These are phyloP conservation scores for Kryptolebias ocellatus DNA, from an alignment of 2,797 vertebrate genomes.

Conservation along the genomic window DNA sequence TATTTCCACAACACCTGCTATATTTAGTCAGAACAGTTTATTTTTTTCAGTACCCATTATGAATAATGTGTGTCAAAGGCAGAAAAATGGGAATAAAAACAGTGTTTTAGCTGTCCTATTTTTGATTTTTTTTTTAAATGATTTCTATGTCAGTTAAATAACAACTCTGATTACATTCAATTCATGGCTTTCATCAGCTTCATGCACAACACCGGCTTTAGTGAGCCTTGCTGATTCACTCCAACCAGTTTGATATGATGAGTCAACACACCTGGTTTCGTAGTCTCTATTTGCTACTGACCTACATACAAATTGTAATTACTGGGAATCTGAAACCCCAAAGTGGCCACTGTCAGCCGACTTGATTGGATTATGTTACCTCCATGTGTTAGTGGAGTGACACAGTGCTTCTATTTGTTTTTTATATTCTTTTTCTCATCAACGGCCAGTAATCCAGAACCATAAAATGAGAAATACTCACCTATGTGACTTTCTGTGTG, in stretches of 20 bases:
- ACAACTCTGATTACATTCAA: neutral
- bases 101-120: neutral
- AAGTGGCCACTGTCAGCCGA: constrained; percentile 5
- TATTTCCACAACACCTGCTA: neutral
- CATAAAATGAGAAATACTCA: no score
- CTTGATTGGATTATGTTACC: neutral
- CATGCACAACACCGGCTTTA: neutral
- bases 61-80: neutral
- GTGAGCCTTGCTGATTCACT: constrained; percentile 6
- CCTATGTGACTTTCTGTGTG: neutral
- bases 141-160: constrained; percentile 21
- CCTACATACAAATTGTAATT: constrained; percentile 42
- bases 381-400: neutral
- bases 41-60: neutral
- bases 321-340: constrained; percentile 10
- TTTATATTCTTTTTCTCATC: no score
- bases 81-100: neutral
- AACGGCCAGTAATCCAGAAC: no score
- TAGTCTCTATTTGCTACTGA: constrained; percentile 28
- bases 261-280: constrained; percentile 24
- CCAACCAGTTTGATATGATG: constrained; percentile 18
- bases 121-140: constrained; percentile 5
- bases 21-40: neutral
- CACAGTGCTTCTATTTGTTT: neutral
- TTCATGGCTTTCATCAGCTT: constrained; percentile 4